phyloP scores from a whole-genome alignment of 2,113 vertebrate species.

The Platichthys flesus region DNA sequence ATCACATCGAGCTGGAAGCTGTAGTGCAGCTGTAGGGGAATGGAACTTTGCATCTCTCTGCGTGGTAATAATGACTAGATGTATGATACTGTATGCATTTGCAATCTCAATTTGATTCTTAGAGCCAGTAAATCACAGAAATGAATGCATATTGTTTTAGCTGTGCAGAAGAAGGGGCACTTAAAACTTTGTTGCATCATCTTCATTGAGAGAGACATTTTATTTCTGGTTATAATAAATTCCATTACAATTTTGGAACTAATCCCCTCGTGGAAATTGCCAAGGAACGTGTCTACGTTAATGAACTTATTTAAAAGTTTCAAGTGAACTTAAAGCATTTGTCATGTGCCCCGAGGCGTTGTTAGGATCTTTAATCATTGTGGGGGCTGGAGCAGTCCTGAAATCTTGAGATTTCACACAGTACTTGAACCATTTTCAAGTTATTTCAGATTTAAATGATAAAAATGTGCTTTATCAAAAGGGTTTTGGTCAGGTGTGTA shows the following conservation, averaged over 20 bases:
- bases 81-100: slow-evolving; percentile 63
- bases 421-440: background rate
- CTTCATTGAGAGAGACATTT: slow-evolving; percentile 43
- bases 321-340: slow-evolving; percentile 12
- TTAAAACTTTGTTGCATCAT: slow-evolving; percentile 39
- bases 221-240: slow-evolving; percentile 55
- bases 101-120: slow-evolving; percentile 73
- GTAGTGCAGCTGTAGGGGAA: slow-evolving; percentile 62
- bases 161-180: slow-evolving; percentile 30
- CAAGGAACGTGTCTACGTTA: slow-evolving; percentile 36
- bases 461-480: background rate
- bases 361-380: background rate
- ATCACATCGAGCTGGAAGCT: slow-evolving; percentile 71
- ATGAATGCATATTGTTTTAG: slow-evolving; percentile 61
- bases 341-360: slow-evolving; percentile 7
- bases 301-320: slow-evolving; percentile 50
- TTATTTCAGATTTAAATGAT: background rate
- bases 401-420: background rate
- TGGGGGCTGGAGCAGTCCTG: background rate
- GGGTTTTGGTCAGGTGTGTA: background rate
- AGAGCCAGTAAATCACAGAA: slow-evolving; percentile 71
- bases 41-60: slow-evolving; percentile 47
- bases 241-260: slow-evolving; percentile 49
- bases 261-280: slow-evolving; percentile 44
- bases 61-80: slow-evolving; percentile 71